Conservation (phyloP, 2,113 vertebrate species). For the Caloenas nicobarica region DNA sequence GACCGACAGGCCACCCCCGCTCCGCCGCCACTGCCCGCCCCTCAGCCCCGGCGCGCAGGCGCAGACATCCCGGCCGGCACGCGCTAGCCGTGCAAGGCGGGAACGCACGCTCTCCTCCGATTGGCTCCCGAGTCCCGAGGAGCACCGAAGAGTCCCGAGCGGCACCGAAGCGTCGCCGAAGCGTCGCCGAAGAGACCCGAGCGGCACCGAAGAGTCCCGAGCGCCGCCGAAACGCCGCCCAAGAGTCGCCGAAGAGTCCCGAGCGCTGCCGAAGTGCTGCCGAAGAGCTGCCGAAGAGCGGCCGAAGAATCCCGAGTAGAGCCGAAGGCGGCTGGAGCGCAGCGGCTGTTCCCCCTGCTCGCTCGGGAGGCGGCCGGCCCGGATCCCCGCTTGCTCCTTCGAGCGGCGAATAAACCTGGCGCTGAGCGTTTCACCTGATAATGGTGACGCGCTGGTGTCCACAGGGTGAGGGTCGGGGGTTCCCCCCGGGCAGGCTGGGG, state of each 20-base stretch:
- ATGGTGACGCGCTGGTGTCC: not conserved
- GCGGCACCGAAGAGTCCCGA: no score
- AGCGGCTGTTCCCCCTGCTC: not conserved
- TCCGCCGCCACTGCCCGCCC: rapidly evolving
- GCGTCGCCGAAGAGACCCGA: no score
- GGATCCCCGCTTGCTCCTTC: no score
- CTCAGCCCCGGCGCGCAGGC: not conserved
- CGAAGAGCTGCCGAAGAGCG: no score
- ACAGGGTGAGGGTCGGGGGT: rapidly evolving
- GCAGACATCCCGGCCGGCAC: rapidly evolving
- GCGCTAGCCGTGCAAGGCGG: not conserved
- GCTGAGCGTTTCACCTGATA: rapidly evolving
- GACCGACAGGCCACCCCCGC: not conserved
- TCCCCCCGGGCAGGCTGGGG: no score
- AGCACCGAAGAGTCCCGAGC: no score
- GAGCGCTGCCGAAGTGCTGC: no score
- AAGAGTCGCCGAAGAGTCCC: no score
- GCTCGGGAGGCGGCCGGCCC: not conserved
- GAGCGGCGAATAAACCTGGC: rapidly evolving
- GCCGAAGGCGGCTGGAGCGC: not conserved
- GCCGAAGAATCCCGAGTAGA: no score
- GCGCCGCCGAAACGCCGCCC: no score
- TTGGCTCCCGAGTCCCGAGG: not conserved
- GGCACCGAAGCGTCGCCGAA: no score
- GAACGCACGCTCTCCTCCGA: not conserved